Evolutionary conservation across 1,140 invertebrate species (phyloP).

Genomic region (Schlechtendalia chinensis): DNA sequence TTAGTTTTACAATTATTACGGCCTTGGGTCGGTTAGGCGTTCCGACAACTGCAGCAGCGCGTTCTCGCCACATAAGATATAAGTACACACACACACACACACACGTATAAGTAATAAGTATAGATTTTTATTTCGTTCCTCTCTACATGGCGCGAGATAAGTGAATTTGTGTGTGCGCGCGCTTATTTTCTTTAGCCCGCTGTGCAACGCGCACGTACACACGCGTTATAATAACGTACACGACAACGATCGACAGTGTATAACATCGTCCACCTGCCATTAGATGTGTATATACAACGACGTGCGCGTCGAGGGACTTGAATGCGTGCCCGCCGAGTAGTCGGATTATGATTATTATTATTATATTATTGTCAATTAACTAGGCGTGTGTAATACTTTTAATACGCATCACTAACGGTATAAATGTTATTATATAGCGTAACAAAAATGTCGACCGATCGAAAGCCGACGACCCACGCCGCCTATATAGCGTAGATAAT

Average conservation of each 20-base stretch:
- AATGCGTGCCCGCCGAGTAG: neutral
- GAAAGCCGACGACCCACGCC: neutral
- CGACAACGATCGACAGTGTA: neutral
- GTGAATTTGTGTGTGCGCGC: neutral
- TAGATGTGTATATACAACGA: neutral
- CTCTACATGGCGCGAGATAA: neutral
- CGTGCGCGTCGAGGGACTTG: conserved; percentile 12
- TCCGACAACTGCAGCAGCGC: neutral
- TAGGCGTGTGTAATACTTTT: too few relatives aligned
- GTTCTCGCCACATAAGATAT: neutral
- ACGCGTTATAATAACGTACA: too few relatives aligned
- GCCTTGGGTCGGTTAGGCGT: conserved; percentile 11
- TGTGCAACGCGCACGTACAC: neutral
- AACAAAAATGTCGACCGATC: conserved; percentile 8
- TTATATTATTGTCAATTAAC: too few relatives aligned
- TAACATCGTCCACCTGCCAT: neutral
- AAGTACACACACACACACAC: too few relatives aligned
- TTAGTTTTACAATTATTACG: conserved; percentile 32
- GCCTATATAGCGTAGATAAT: neutral
- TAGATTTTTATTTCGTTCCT: conserved; percentile 13
- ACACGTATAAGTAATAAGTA: too few relatives aligned
- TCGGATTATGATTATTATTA: conserved; percentile 1
- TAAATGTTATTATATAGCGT: too few relatives aligned
- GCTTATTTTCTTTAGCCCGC: neutral
- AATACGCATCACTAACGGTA: too few relatives aligned